Conservation (phyloP, 2,888 invertebrate species). For the Scrobipalpa atriplicella region DNA sequence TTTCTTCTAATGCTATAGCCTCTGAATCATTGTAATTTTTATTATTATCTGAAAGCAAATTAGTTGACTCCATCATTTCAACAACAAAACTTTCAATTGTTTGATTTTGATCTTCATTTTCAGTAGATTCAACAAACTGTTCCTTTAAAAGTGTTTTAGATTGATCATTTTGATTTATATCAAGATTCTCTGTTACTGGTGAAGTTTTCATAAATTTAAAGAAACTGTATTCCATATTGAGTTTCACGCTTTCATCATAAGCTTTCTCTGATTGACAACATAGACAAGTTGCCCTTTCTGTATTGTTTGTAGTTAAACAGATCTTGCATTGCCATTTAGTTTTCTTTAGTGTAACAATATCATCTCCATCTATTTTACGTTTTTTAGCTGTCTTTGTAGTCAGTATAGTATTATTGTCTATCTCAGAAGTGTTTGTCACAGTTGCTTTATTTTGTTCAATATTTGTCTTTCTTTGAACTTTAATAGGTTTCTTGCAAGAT, state of each 20-base stretch:
- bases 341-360: slow-evolving; percentile 26
- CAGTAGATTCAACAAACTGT: neutral
- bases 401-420: neutral
- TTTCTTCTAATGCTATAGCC: neutral
- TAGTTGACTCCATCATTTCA: neutral
- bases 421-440: neutral
- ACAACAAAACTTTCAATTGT: neutral
- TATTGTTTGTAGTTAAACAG: slow-evolving; percentile 51
- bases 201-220: slow-evolving; percentile 10
- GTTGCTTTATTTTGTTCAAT: neutral
- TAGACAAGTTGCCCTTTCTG: slow-evolving; percentile 45
- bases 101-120: neutral
- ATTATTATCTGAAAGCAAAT: neutral
- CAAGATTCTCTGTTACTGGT: neutral
- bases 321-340: slow-evolving; percentile 55
- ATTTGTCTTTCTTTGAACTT: neutral
- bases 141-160: neutral
- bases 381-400: neutral
- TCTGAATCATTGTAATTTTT: neutral
- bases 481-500: neutral
- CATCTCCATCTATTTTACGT: neutral
- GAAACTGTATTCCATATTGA: slow-evolving; percentile 38
- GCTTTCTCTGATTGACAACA: slow-evolving; percentile 53
- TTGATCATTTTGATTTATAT: slow-evolving; percentile 3
- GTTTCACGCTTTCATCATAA: slow-evolving; percentile 32